phyloP scores from a whole-genome alignment of 2,797 vertebrate genomes.

The Sebastes trivittatus region DNA sequence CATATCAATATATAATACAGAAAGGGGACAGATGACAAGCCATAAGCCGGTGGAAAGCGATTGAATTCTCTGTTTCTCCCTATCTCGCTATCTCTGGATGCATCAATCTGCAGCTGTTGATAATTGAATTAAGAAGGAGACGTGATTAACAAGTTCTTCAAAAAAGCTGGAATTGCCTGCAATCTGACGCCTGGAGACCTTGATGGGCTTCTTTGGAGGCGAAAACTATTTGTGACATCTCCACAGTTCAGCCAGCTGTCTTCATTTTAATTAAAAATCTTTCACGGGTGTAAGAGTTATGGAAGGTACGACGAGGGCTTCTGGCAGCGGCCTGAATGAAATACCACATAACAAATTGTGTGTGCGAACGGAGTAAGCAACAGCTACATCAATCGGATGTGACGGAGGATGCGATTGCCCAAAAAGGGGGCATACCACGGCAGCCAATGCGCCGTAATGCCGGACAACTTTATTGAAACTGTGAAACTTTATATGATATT shows the following conservation, averaged over 20 bases:
- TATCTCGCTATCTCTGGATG: slow-evolving; percentile 66
- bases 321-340: slow-evolving; percentile 76
- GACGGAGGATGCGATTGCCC: slow-evolving; percentile 66
- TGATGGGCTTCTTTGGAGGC: slow-evolving; percentile 69
- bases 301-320: slow-evolving; percentile 66
- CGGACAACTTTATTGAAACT: slow-evolving; percentile 73
- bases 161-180: slow-evolving; percentile 77
- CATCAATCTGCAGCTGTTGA: slow-evolving; percentile 82
- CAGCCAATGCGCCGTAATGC: slow-evolving; percentile 53
- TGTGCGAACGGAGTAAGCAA: slow-evolving; percentile 73
- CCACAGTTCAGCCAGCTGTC: slow-evolving; percentile 79
- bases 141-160: slow-evolving; percentile 83
- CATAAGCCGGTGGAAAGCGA: slow-evolving; percentile 84
- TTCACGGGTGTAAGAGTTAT: slow-evolving; percentile 81
- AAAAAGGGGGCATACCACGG: slow-evolving; percentile 63
- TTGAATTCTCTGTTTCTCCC: slow-evolving; percentile 75
- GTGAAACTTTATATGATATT: slow-evolving; percentile 70
- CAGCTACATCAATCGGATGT: slow-evolving; percentile 69
- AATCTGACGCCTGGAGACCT: slow-evolving; percentile 65
- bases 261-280: slow-evolving; percentile 86
- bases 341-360: slow-evolving; percentile 77
- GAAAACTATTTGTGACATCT: slow-evolving; percentile 82
- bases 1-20: slow-evolving; percentile 85
- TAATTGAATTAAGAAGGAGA: slow-evolving; percentile 82
- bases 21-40: slow-evolving; percentile 87